phyloP scores from a whole-genome alignment of 1,140 invertebrate species.

The Temnothorax nylanderi region DNA sequence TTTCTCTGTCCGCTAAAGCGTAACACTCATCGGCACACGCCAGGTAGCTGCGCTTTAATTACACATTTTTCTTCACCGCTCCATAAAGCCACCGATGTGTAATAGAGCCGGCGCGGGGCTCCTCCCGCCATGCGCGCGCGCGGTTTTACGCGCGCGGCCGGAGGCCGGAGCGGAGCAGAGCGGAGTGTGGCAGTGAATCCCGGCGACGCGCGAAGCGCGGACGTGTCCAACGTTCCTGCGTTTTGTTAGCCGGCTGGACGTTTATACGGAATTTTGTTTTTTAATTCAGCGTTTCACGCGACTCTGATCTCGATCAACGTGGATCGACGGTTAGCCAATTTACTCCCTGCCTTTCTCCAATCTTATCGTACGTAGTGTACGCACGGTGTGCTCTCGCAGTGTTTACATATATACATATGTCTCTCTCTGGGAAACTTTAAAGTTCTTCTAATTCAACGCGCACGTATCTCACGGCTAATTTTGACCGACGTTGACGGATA shows the following conservation, averaged over 20 bases:
- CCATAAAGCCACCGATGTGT: constrained; percentile 80
- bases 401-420: background rate
- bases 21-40: constrained; percentile 54
- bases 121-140: constrained; percentile 34
- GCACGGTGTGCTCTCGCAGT: background rate
- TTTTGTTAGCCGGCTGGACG: background rate
- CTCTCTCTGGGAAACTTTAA: background rate
- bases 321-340: background rate
- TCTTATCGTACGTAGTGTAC: background rate
- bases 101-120: constrained; percentile 49
- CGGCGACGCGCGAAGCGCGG: constrained; percentile 65
- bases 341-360: background rate
- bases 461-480: background rate
- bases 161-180: constrained; percentile 43
- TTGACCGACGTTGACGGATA: background rate
- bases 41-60: constrained; percentile 69
- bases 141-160: constrained; percentile 45
- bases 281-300: background rate
- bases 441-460: background rate
- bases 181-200: constrained; percentile 67
- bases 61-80: constrained; percentile 73
- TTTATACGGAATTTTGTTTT: background rate
- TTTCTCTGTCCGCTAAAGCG: constrained; percentile 54
- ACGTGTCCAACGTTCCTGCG: constrained; percentile 10
- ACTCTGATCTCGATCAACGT: background rate